Percentiles rank a stretch among this genome's conserved stretches.
These are phyloP conservation scores for Amphimedon queenslandica DNA, from an alignment of 37 sponge, comb jelly and placozoan genomes.

Conservation along the genomic window DNA sequence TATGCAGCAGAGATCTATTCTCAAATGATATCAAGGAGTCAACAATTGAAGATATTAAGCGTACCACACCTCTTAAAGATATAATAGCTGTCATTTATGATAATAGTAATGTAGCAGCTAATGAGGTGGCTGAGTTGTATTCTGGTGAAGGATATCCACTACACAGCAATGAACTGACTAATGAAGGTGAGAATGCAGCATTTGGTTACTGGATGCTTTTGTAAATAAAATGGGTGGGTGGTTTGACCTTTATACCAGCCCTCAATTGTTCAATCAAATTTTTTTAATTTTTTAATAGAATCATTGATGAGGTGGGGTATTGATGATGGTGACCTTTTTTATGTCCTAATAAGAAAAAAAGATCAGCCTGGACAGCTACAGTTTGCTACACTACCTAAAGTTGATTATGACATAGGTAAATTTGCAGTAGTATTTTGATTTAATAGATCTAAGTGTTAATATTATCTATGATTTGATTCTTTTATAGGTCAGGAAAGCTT, in stretches of 20 bases:
- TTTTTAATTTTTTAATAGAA: not conserved
- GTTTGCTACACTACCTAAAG: not conserved
- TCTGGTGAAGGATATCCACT: conserved; percentile 14
- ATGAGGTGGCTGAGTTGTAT: not conserved
- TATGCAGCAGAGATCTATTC: not conserved
- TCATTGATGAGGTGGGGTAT: conserved; percentile 2
- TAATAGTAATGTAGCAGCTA: not conserved
- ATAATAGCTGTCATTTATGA: not conserved
- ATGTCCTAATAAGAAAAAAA: not conserved
- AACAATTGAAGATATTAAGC: not conserved
- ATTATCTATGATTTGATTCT: not conserved
- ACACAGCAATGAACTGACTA: not conserved
- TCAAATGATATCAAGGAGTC: not conserved
- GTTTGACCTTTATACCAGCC: not conserved
- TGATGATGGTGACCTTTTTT: conserved; percentile 2
- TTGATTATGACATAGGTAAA: not conserved
- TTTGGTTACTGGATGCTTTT: too few relatives aligned
- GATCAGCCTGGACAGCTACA: not conserved
- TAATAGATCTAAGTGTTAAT: not conserved
- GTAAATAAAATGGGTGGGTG: too few relatives aligned
- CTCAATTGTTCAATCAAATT: not conserved
- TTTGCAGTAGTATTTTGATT: not conserved
- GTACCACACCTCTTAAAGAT: not conserved
- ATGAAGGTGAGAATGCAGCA: not conserved
- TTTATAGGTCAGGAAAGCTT: not conserved